These are phyloP conservation scores for Takifugu rubripes DNA, from an alignment of 2,797 vertebrate species.

Conservation along the genomic window DNA sequence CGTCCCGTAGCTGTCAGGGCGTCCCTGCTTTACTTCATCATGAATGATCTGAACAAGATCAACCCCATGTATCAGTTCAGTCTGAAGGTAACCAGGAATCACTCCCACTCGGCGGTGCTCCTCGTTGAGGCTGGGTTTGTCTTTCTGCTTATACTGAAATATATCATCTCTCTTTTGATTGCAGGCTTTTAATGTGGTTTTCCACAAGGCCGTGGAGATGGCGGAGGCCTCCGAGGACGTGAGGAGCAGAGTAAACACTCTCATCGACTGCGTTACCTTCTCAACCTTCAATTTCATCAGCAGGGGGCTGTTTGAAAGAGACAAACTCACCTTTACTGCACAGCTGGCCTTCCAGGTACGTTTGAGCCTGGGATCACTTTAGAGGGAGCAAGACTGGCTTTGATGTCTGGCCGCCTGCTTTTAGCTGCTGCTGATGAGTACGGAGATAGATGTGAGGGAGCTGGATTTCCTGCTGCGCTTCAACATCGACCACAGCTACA, in stretches of 20 bases:
- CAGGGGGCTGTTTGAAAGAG: conserved; percentile 77
- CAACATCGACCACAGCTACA: conserved; percentile 77
- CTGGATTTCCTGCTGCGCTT: conserved; percentile 82
- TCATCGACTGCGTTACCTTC: conserved; percentile 73
- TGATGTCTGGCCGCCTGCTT: conserved; percentile 11
- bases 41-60: conserved; percentile 86
- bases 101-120: too few species aligned
- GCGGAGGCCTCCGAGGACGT: conserved; percentile 71
- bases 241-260: conserved; percentile 70
- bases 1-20: conserved; percentile 79
- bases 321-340: conserved; percentile 79
- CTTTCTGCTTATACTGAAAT: neutral
- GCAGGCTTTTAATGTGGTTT: conserved; percentile 81
- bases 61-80: conserved; percentile 83
- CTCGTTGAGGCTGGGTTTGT: too few species aligned
- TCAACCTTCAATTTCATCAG: conserved; percentile 81
- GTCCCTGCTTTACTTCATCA: conserved; percentile 83
- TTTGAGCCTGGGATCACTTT: neutral
- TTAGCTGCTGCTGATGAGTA: conserved; percentile 77
- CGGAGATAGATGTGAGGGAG: conserved; percentile 75
- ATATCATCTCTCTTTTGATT: neutral
- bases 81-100: conserved; percentile 65
- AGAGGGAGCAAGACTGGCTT: too few species aligned
- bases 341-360: conserved; percentile 76
- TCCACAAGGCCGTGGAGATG: conserved; percentile 78